Evolutionary conservation across 2,797 vertebrate genomes (phyloP), one percentile per base, ranked within the genome.

Genomic region (Pampus argenteus): DNA sequence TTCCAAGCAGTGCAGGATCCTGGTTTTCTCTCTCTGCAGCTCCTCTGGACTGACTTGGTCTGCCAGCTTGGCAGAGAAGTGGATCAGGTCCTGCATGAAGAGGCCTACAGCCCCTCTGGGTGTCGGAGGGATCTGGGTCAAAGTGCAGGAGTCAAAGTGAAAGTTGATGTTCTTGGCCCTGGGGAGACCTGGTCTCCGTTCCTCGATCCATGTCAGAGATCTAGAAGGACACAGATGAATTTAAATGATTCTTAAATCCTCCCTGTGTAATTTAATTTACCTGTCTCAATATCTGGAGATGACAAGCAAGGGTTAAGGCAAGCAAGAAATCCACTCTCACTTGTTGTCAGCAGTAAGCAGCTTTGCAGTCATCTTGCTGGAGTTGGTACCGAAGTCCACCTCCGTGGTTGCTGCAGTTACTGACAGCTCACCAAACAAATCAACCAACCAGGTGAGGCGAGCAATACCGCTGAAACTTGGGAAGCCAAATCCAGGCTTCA

Each of bases 11-110:
- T 96, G 94, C 22, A 98, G 86, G 86, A 98, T 91, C 23, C 96
- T 83, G 8, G 63, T 85, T 50, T 89, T 94, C 86, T 99, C 97
- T 2, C 81, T 87, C 44, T 92, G 90, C 29, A 97, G 87, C 18
- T 96, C 91, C 8, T 94, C 92, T 1, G 87, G 85, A 49, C 93
- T 86, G 38, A 96, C 86, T 54, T 93, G 91, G 17, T 95, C 96
- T 18, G 78, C 75, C 36, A 98, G 89, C 87, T 99, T 99, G 83
- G 89, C 87, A 47, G 95, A 94, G 88, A 99, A 98, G 49, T 94
- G 82, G 79, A 95, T 85, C 85, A 96, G 82, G 89, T 99, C 98
- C 91, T 98, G 97, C 95, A 97, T 96, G 87, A 99, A 99, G 83
- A 97, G 93, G 25, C 97, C 95, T 71, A 96, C 94, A 0, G 92